Evolutionary conservation across 2,888 invertebrate species (phyloP), one percentile per base, ranked within the genome.

Genomic region (Tethea ocularis): DNA sequence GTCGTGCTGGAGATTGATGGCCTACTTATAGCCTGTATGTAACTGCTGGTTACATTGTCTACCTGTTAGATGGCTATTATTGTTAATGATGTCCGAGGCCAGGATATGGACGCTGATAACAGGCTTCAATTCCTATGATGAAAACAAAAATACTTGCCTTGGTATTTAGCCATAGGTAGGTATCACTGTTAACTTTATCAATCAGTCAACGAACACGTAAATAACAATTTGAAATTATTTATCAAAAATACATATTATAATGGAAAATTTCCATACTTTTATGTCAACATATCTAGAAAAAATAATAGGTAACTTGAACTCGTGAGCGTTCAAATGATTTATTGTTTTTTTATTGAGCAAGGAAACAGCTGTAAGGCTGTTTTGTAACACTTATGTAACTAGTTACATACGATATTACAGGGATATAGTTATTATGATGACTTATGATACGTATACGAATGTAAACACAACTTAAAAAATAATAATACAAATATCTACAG

Each of bases 1-100:
- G 77, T 70, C 67, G 66, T 69, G 66, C 15, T 29, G 52, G 8
- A 46, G 46, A 46, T 46, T 46, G 46, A 46, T 46, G 20, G 46
- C 10, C 46, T 20, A 20, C 46, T 33, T 33, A 46, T 2, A 13
- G 17, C 41, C 20, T 46, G 15, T 46, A 17, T 46, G n/a, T 46
- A 17, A 46, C 17, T 46, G 46, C 0, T 41, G 41, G 41, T 46
- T 10, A 46, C 46, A 46, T 46, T 46, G 46, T 46, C 41, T 41
- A 46, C 46, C 20, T 46, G 15, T 10, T 10, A 20, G 10, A 10
- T 3, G 20, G 46, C 46, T 20, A 46, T 46, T 46, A 20, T 17
- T 46, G 6, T 10, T 46, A 46, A 46, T 46, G 46, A 20, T 46
- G 17, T 17, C 10, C 20, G 46, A 20, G 17, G 46, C 20, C 46